These are phyloP conservation scores for Zaprionus lineosus DNA, from an alignment of 2,888 invertebrate species.

Conservation along the genomic window DNA sequence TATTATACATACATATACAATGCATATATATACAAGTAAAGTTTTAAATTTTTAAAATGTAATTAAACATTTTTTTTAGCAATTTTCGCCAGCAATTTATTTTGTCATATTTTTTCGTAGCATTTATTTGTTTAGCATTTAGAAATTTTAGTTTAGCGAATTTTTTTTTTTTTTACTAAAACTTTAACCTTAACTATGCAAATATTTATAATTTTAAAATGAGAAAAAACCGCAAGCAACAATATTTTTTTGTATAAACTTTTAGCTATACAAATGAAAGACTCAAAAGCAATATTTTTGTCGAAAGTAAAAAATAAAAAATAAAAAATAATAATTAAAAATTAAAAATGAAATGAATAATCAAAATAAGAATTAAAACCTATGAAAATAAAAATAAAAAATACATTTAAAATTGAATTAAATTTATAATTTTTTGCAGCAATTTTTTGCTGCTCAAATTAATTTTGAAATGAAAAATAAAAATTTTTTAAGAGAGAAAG, in stretches of 20 bases:
- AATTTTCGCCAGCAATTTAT: slow-evolving; percentile 65
- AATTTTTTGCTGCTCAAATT: slow-evolving; percentile 23
- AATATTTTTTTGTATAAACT: slow-evolving; percentile 25
- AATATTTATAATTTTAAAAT: slow-evolving; percentile 46
- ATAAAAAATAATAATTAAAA: slow-evolving; percentile 12
- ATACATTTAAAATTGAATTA: too few species aligned
- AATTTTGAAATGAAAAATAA: slow-evolving; percentile 14
- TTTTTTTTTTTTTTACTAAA: slow-evolving; percentile 58
- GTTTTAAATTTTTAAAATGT: not conserved
- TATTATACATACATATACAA: slow-evolving; percentile 5
- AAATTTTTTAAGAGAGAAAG: too few species aligned
- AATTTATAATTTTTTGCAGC: too few species aligned
- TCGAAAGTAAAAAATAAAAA: slow-evolving; percentile 7
- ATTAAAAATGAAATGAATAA: slow-evolving; percentile 17
- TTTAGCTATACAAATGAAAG: slow-evolving; percentile 64
- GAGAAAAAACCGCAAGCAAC: slow-evolving; percentile 18
- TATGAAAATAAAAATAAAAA: slow-evolving; percentile 29
- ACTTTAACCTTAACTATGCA: slow-evolving; percentile 10
- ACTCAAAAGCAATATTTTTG: slow-evolving; percentile 79
- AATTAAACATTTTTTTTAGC: slow-evolving; percentile 47
- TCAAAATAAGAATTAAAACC: slow-evolving; percentile 11
- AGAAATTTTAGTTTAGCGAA: slow-evolving; percentile 69
- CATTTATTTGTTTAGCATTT: slow-evolving; percentile 64
- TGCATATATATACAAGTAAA: slow-evolving; percentile 7
- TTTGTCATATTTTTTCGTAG: slow-evolving; percentile 66